phyloP scores from a whole-genome alignment of 1,140 invertebrate genomes.

The Nephotettix cincticeps region DNA sequence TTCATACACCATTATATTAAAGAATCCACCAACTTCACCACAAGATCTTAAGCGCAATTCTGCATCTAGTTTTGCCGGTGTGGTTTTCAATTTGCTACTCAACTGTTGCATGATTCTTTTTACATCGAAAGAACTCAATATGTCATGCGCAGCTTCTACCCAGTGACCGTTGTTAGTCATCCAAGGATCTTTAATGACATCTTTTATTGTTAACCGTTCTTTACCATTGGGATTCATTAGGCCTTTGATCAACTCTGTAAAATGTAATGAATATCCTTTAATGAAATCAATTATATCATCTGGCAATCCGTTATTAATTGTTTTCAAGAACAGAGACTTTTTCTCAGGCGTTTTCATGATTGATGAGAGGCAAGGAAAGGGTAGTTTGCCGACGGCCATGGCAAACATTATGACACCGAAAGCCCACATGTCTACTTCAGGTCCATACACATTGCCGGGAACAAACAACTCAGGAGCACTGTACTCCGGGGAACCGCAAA shows the following conservation, averaged over 20 bases:
- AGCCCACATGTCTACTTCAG: slow-evolving; percentile 76
- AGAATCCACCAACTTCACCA: not conserved
- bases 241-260: not conserved
- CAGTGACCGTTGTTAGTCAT: not conserved
- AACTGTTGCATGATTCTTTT: not conserved
- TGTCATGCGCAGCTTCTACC: not conserved
- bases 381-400: slow-evolving; percentile 65
- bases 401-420: slow-evolving; percentile 69
- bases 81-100: not conserved
- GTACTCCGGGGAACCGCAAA: slow-evolving; percentile 74
- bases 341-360: not conserved
- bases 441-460: slow-evolving; percentile 61
- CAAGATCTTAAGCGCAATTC: not conserved
- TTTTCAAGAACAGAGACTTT: not conserved
- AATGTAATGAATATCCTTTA: not conserved
- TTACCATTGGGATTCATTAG: not conserved
- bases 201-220: not conserved
- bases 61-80: not conserved
- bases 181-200: slow-evolving; percentile 13
- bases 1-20: not conserved
- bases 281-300: not conserved
- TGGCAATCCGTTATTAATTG: not conserved
- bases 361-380: slow-evolving; percentile 50
- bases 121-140: not conserved
- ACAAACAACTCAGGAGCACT: slow-evolving; percentile 71